Conservation (phyloP, 2,888 invertebrate genomes). For the Tanaodytes sp. region DNA sequence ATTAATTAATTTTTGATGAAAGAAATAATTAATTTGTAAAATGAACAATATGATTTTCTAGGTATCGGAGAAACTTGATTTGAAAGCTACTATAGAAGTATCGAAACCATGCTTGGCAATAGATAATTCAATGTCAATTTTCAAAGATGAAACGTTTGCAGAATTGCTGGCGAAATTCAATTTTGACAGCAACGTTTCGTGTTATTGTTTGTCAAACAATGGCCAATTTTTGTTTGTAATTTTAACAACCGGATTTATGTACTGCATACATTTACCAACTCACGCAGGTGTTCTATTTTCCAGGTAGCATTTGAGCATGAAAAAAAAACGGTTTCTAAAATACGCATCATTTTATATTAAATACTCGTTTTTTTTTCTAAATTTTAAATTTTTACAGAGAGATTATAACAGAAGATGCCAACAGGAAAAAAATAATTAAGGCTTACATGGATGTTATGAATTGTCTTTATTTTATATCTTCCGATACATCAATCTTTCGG, state of each 20-base stretch:
- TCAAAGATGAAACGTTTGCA: constrained; percentile 64
- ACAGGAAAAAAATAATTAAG: constrained; percentile 8
- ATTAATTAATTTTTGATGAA: no score
- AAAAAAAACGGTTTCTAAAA: no score
- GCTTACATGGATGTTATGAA: no score
- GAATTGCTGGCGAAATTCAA: constrained; percentile 61
- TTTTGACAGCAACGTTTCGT: constrained; percentile 63
- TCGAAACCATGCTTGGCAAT: constrained; percentile 64
- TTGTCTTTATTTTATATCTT: constrained; percentile 21
- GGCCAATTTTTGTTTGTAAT: constrained; percentile 63
- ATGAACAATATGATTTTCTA: no score
- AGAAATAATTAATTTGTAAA: no score
- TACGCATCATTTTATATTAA: no score
- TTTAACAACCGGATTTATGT: constrained; percentile 60
- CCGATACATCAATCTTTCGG: constrained; percentile 18
- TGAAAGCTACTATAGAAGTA: constrained; percentile 59
- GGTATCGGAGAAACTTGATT: constrained; percentile 54
- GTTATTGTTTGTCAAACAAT: constrained; percentile 62
- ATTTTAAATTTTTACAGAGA: no score
- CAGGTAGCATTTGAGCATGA: no score
- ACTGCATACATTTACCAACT: constrained; percentile 63
- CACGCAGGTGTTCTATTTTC: constrained; percentile 60
- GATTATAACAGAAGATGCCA: not conserved
- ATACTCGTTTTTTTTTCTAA: no score
- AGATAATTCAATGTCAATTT: constrained; percentile 68